A percentile compares a stretch with the other conserved stretches of the same genome.
Conservation (phyloP, 2,113 vertebrate species). For the Ammodytes dubius region DNA sequence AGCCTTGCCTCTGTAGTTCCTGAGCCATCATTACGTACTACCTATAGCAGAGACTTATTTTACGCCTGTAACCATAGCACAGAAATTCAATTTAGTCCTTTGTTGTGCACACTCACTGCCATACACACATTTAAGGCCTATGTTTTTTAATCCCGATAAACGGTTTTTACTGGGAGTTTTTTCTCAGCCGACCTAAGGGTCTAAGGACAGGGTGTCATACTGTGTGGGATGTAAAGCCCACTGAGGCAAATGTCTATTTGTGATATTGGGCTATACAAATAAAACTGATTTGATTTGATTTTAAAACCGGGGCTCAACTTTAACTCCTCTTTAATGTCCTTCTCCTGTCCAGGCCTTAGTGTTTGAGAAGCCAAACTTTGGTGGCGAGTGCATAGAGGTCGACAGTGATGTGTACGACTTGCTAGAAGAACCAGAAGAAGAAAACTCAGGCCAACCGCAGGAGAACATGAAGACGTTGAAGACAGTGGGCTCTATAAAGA, state of each 20-base stretch:
- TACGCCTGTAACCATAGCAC: background rate
- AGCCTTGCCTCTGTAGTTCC: too few relatives aligned
- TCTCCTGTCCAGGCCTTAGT: conserved; percentile 84
- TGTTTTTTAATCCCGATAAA: too few relatives aligned
- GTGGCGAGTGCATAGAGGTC: conserved; percentile 88
- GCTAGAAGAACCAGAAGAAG: conserved; percentile 51
- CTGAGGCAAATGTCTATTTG: too few relatives aligned
- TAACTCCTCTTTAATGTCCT: background rate
- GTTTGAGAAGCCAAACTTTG: conserved; percentile 93
- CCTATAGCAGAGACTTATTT: too few relatives aligned
- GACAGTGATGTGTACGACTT: conserved; percentile 85
- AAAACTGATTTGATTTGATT: too few relatives aligned
- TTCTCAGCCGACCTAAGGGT: too few relatives aligned
- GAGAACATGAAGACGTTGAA: conserved; percentile 62
- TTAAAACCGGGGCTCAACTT: background rate
- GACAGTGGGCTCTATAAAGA: conserved; percentile 92
- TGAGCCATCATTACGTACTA: too few relatives aligned
- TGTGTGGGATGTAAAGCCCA: too few relatives aligned
- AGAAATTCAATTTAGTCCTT: background rate
- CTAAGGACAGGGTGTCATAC: too few relatives aligned
- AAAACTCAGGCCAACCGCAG: background rate
- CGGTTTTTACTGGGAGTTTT: too few relatives aligned
- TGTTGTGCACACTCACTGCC: too few relatives aligned
- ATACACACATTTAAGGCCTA: background rate
- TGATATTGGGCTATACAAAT: too few relatives aligned